Evolutionary conservation across 1,140 invertebrate genomes (phyloP).

Genomic region (Trichonephila clavipes): DNA sequence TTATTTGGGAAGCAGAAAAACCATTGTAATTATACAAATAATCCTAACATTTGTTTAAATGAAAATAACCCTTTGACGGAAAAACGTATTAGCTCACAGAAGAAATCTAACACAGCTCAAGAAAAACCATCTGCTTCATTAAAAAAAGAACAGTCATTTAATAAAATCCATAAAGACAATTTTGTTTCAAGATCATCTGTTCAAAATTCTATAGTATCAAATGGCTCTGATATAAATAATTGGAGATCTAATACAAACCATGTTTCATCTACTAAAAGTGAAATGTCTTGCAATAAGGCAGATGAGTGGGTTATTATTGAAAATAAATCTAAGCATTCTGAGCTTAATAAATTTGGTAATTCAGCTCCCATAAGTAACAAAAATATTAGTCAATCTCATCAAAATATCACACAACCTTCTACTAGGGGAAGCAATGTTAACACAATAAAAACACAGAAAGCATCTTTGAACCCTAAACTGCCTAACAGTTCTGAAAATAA

Average conservation of each 20-base stretch:
- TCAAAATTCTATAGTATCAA: neutral
- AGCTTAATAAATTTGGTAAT: neutral
- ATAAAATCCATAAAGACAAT: neutral
- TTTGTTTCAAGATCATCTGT: neutral
- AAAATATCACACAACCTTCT: neutral
- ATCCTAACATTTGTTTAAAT: neutral
- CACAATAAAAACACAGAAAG: neutral
- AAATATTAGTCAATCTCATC: neutral
- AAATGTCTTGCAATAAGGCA: neutral
- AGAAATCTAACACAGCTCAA: neutral
- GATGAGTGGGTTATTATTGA: neutral
- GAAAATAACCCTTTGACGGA: neutral
- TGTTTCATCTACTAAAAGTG: neutral
- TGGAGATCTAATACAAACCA: neutral
- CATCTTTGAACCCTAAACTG: neutral
- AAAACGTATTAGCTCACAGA: neutral
- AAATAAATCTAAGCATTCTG: neutral
- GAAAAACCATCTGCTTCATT: neutral
- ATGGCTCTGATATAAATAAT: neutral
- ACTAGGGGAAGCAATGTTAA: neutral
- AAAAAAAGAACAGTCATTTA: neutral
- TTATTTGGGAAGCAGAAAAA: neutral
- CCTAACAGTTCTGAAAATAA: neutral
- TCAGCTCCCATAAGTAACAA: neutral
- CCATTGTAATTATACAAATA: no score